Evolutionary conservation across 2,797 vertebrate genomes (phyloP), one percentile per base, ranked within the genome.

Genomic region (Micromesistius poutassou): DNA sequence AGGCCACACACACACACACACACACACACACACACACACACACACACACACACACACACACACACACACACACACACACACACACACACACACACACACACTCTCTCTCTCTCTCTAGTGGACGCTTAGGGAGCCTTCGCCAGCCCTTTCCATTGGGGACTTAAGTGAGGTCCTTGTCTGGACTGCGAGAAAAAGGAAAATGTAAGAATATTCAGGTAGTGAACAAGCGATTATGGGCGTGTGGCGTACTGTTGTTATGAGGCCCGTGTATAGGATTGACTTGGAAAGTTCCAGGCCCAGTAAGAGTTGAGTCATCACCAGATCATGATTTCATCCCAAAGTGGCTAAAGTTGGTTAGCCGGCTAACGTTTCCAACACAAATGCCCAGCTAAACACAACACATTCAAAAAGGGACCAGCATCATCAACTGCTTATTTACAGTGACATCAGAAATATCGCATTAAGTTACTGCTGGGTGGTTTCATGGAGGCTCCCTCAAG

Each of bases 221-320:
- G 82, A 77, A 28, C 71, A 78, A 77, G 68, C 77, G 76, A 77
- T 42, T 13, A 42, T 16, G 13, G 40, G 40, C 36, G 36, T 10
- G 25, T 73, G 36, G 70, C 55, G 38, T 16, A 38, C 10, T 2
- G 16, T 50, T 78, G 36, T 62, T n/a, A 76, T 42, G 13, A 42
- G 13, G 40, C 40, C 40, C 40, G 3, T 62, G 55, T 62, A 7
- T 62, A 46, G 74, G 80, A 55, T 74, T 5, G 73, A 73, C 30
- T 72, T 0, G 19, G 80, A 91, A 89, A 84, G 80, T 87, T 87
- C 88, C 66, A 74, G 91, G 86, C 82, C 89, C 84, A 2, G 66
- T 30, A 46, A 46, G 76, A 72, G 89, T 90, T 82, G 91, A 92
- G 89, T 92, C 91, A 93, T 91, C 91, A 78, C 7, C 79, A 78